Evolutionary conservation across 2,888 invertebrate species (phyloP).

Genomic region (Drosophila greeni): DNA sequence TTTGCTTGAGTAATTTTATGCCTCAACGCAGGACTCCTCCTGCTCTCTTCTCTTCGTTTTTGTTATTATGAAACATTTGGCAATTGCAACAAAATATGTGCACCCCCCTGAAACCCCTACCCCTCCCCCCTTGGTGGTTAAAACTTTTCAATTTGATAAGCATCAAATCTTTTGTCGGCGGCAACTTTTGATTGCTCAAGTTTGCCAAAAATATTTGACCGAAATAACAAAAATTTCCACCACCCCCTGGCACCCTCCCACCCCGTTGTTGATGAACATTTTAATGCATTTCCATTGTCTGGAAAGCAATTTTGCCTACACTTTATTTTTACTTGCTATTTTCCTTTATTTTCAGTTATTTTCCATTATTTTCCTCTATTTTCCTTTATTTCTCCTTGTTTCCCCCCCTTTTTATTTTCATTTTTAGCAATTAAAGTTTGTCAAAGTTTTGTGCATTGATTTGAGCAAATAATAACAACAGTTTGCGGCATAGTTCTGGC

Average conservation of each 20-base stretch:
- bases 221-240: conserved; percentile 46
- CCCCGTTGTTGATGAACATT: conserved; percentile 44
- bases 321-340: conserved; percentile 13
- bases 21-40: conserved; percentile 12
- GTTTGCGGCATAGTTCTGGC: conserved; percentile 58
- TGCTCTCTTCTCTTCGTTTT: conserved; percentile 2
- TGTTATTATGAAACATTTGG: conserved; percentile 20
- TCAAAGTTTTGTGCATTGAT: conserved; percentile 63
- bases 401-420: conserved; percentile 13
- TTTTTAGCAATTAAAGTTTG: conserved; percentile 65
- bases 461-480: conserved; percentile 61
- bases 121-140: not conserved
- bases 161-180: conserved; percentile 54
- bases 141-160: conserved; percentile 72
- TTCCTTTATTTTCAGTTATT: not conserved
- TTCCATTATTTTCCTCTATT: not conserved
- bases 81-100: conserved; percentile 25
- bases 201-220: conserved; percentile 58
- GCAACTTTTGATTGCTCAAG: conserved; percentile 70
- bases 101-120: not conserved
- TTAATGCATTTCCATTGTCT: conserved; percentile 68
- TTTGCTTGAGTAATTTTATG: conserved; percentile 54
- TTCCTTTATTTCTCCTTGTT: too few relatives aligned
- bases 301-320: conserved; percentile 37
- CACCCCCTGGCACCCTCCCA: not conserved